Percentiles rank a stretch among this genome's conserved stretches.
Conservation (phyloP, 2,797 vertebrate genomes). For the Acropternis orthonyx region DNA sequence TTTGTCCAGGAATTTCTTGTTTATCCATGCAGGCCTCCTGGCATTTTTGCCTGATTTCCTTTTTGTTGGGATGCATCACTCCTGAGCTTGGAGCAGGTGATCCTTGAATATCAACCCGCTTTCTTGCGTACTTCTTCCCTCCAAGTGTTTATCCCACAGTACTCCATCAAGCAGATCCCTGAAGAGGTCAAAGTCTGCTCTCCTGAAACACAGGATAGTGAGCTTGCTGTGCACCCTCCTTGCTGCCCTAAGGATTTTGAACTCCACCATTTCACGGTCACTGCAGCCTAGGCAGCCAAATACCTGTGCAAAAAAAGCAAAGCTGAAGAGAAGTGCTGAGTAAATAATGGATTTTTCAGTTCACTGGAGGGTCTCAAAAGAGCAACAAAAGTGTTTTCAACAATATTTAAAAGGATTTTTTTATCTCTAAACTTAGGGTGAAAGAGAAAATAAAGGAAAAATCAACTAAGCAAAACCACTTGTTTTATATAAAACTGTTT, state of each 20-base stretch:
- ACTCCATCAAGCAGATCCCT: background rate
- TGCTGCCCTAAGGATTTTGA: background rate
- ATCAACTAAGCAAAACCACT: background rate
- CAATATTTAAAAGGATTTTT: background rate
- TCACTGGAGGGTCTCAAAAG: background rate
- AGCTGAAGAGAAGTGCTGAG: background rate
- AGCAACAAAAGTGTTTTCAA: background rate
- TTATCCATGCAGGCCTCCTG: background rate
- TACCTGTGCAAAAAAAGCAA: background rate
- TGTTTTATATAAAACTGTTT: background rate
- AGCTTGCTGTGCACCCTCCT: background rate
- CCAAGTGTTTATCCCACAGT: background rate
- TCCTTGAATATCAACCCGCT: background rate
- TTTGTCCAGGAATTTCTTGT: background rate
- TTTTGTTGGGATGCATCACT: background rate
- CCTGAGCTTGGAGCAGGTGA: background rate
- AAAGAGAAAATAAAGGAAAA: background rate
- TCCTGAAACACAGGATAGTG: background rate
- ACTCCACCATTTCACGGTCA: background rate
- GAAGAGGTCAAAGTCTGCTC: background rate
- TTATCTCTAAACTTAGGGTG: background rate
- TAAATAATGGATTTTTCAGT: slow-evolving; percentile 17
- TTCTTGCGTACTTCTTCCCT: background rate
- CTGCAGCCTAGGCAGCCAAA: background rate
- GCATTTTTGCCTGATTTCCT: background rate